Conservation (phyloP, 2,113 vertebrate species). For the Microtus pennsylvanicus region DNA sequence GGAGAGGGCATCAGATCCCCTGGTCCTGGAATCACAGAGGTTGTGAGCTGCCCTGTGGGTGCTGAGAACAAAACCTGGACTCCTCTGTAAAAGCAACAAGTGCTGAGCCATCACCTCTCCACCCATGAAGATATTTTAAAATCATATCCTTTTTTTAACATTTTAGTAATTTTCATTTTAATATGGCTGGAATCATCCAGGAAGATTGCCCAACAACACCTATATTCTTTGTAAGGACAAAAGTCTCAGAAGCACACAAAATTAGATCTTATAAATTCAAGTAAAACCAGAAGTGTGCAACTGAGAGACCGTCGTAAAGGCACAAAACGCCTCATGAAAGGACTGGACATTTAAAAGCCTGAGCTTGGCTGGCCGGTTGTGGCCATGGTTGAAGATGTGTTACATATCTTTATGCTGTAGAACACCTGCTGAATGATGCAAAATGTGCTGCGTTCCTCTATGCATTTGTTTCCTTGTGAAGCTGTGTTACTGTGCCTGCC, state of each 20-base stretch:
- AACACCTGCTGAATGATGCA: not conserved
- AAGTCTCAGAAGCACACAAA: conserved; percentile 22
- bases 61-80: not conserved
- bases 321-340: not conserved
- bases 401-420: not conserved
- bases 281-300: conserved; percentile 8
- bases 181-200: not conserved
- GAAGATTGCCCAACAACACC: not conserved
- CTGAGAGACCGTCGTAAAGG: not conserved
- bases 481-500: not conserved
- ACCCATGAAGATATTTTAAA: not conserved
- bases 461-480: not conserved
- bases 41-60: not conserved
- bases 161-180: not conserved
- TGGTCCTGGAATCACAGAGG: not conserved
- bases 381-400: not conserved
- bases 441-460: not conserved
- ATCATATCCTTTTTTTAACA: not conserved
- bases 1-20: not conserved
- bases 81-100: not conserved
- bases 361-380: not conserved
- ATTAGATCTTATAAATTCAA: not conserved
- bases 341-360: not conserved
- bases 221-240: not conserved
- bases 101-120: not conserved